These are phyloP conservation scores for Idaea straminata DNA, from an alignment of 2,888 invertebrate species.

Conservation along the genomic window DNA sequence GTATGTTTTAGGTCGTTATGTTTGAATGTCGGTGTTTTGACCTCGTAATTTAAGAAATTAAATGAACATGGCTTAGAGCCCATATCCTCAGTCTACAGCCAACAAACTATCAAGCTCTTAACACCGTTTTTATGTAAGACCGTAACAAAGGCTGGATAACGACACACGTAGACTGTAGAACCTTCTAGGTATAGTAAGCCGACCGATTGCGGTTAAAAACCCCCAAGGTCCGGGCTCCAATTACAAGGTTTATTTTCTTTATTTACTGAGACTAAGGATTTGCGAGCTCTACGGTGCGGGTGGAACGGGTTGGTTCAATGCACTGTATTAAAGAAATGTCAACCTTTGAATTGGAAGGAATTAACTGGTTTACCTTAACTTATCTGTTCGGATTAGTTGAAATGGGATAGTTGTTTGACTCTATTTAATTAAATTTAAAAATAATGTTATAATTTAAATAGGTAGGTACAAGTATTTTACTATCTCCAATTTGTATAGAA, in stretches of 20 bases:
- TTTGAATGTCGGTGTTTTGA: too few species aligned
- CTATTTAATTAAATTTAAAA: too few species aligned
- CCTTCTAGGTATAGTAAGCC: neutral
- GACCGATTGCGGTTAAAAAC: conserved; percentile 1
- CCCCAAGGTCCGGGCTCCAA: neutral
- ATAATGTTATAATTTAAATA: too few species aligned
- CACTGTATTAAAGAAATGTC: neutral
- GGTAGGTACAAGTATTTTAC: too few species aligned
- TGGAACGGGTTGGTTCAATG: neutral
- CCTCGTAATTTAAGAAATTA: neutral
- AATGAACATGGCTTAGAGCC: too few species aligned
- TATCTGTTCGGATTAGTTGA: too few species aligned
- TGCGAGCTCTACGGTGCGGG: neutral
- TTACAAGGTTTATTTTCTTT: conserved; percentile 1
- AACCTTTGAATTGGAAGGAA: neutral
- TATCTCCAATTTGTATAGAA: too few species aligned
- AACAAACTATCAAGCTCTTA: neutral
- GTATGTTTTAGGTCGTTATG: too few species aligned
- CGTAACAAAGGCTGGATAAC: neutral
- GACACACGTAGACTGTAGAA: neutral
- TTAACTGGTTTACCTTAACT: neutral
- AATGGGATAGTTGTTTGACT: too few species aligned
- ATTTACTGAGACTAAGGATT: conserved; percentile 1
- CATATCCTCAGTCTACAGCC: neutral
- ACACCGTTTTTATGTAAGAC: neutral